Conservation (phyloP, 2,888 invertebrate genomes). For the Dioctria linearis region DNA sequence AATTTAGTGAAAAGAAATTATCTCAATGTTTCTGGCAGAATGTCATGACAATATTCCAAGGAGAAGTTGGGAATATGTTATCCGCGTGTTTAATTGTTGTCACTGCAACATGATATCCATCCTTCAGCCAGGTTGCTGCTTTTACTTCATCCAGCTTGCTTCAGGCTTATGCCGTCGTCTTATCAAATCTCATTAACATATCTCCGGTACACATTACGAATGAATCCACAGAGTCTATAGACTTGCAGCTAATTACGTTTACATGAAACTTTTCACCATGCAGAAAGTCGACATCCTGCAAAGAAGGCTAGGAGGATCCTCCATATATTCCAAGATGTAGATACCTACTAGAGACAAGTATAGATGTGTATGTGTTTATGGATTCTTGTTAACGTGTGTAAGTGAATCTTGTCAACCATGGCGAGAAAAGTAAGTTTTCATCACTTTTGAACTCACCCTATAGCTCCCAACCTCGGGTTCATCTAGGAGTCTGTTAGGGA, state of each 20-base stretch:
- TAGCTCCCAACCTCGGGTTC: neutral
- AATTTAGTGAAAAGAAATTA: neutral
- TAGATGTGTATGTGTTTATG: neutral
- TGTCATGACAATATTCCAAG: neutral
- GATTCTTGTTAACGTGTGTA: neutral
- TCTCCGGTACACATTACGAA: neutral
- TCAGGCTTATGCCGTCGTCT: neutral
- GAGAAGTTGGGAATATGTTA: neutral
- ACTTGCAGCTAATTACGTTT: conserved; percentile 8
- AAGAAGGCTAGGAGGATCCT: neutral
- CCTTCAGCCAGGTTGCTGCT: neutral
- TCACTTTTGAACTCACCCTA: neutral
- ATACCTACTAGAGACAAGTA: neutral
- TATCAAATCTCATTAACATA: conserved; percentile 21
- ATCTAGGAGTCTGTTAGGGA: neutral
- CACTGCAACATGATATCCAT: conserved; percentile 12
- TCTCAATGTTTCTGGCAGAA: neutral
- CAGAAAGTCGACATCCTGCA: neutral
- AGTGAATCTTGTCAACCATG: neutral
- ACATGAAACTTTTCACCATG: neutral
- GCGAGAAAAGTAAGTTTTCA: conserved; percentile 12
- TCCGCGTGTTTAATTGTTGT: conserved; percentile 13
- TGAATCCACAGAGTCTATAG: neutral
- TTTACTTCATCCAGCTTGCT: neutral
- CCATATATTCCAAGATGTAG: neutral